Percentiles rank a stretch among this genome's conserved stretches.
These are phyloP conservation scores for Tetranychus urticae DNA, from an alignment of 1,140 invertebrate genomes.

Conservation along the genomic window DNA sequence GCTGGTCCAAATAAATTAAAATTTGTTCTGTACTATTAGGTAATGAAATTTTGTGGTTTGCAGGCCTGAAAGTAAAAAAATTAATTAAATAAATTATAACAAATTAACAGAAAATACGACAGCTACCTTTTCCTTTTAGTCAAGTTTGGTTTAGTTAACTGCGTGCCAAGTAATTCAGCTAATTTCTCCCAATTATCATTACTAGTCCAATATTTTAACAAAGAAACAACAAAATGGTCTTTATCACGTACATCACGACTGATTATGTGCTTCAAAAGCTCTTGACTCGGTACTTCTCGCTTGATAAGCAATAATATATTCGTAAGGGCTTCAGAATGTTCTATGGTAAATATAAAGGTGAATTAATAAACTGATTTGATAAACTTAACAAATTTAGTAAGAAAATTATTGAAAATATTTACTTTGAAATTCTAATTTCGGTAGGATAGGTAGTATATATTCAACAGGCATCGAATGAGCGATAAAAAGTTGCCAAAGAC, in stretches of 20 bases:
- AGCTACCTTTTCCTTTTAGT: constrained; percentile 2
- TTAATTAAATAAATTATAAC: background rate
- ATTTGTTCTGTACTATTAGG: constrained; percentile 50
- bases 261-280: constrained; percentile 58
- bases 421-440: constrained; percentile 49
- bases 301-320: constrained; percentile 67
- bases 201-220: constrained; percentile 73
- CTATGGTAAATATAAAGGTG: constrained; percentile 21
- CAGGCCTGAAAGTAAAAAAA: background rate
- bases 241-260: constrained; percentile 42
- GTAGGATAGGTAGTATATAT: constrained; percentile 62
- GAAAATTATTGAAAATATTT: constrained; percentile 6
- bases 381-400: background rate
- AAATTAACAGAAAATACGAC: background rate
- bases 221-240: constrained; percentile 51
- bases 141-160: constrained; percentile 22
- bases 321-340: constrained; percentile 75
- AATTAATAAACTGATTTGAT: background rate
- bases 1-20: constrained; percentile 67
- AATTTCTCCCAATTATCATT: constrained; percentile 59
- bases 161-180: constrained; percentile 43
- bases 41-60: background rate
- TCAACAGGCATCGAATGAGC: constrained; percentile 78
- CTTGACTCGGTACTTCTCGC: constrained; percentile 64
- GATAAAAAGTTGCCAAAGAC: constrained; percentile 77